These are phyloP conservation scores for Ladona fulva DNA, from an alignment of 1,140 invertebrate genomes.

Conservation along the genomic window DNA sequence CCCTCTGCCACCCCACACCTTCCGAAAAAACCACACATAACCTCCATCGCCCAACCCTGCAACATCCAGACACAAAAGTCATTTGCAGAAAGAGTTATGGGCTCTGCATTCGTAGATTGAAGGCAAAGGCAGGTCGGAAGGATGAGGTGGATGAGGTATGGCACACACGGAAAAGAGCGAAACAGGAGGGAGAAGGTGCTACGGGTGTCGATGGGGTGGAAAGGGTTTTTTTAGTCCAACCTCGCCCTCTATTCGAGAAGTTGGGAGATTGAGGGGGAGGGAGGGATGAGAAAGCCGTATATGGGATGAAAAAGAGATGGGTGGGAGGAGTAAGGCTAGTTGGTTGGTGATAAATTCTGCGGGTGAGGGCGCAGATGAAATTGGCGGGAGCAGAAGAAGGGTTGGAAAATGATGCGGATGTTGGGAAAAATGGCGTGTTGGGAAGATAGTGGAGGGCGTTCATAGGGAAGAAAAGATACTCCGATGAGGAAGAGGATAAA, in stretches of 20 bases:
- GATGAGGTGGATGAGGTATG: background rate
- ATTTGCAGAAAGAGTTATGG: slow-evolving; percentile 1
- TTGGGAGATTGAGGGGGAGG: background rate
- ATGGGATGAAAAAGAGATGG: slow-evolving; percentile 4
- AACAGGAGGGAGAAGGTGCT: background rate
- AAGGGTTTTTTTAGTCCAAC: background rate
- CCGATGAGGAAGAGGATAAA: background rate
- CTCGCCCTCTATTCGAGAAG: background rate
- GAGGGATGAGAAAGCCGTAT: background rate
- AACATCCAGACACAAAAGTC: slow-evolving; percentile 9
- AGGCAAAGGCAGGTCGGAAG: background rate
- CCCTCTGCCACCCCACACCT: background rate
- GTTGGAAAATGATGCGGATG: slow-evolving; percentile 4
- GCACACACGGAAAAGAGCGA: background rate
- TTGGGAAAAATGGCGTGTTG: background rate
- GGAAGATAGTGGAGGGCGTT: background rate
- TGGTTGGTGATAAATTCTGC: background rate
- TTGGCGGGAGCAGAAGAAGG: background rate
- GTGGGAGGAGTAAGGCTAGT: background rate
- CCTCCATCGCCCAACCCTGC: background rate
- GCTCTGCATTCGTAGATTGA: background rate
- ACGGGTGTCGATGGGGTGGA: background rate
- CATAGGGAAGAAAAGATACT: background rate
- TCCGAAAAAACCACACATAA: background rate
- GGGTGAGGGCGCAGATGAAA: background rate